These are phyloP conservation scores for Calycopis cecrops DNA, from an alignment of 1,140 invertebrate species.

Conservation along the genomic window DNA sequence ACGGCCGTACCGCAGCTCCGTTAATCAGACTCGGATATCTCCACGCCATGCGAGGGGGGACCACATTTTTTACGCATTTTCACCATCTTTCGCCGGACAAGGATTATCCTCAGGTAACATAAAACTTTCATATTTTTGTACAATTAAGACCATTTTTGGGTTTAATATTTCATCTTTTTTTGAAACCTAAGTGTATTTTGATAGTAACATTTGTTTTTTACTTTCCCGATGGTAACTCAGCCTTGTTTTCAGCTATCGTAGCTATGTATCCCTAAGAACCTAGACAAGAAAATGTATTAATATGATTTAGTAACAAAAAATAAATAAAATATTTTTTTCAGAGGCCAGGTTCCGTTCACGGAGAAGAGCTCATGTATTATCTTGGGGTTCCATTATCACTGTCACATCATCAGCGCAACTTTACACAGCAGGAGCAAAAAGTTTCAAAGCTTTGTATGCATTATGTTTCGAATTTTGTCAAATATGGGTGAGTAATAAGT, in stretches of 20 bases:
- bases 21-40: conserved; percentile 87
- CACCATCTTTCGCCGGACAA: conserved; percentile 86
- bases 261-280: too few species aligned
- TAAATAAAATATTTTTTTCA: conserved; percentile 34
- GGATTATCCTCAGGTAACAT: conserved; percentile 82
- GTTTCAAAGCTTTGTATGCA: conserved; percentile 85
- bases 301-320: too few species aligned
- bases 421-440: conserved; percentile 81
- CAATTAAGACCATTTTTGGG: too few species aligned
- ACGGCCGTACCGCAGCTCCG: conserved; percentile 90
- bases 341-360: conserved; percentile 87
- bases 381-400: conserved; percentile 91
- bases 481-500: conserved; percentile 80
- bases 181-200: too few species aligned
- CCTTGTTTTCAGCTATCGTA: too few species aligned
- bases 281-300: neutral
- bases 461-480: conserved; percentile 89
- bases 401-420: conserved; percentile 79
- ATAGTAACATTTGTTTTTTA: too few species aligned
- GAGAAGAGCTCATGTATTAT: conserved; percentile 96
- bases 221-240: too few species aligned
- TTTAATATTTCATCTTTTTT: too few species aligned
- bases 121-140: too few species aligned
- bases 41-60: conserved; percentile 84
- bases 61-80: conserved; percentile 92